Evolutionary conservation across 1,140 invertebrate genomes (phyloP).

Genomic region (Polypedilum vanderplanki): DNA sequence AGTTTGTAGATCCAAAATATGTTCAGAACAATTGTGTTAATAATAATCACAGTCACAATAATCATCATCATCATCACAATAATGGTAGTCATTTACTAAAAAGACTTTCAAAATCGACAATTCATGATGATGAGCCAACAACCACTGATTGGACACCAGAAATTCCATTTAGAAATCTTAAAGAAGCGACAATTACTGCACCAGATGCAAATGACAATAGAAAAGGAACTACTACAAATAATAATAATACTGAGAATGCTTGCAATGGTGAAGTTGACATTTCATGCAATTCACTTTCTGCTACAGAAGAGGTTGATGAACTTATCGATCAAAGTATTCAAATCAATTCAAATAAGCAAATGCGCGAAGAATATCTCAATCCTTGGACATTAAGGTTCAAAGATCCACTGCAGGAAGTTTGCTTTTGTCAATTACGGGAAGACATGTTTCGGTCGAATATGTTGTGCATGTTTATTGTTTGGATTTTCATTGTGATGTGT

Average conservation of each 20-base stretch:
- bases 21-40: neutral
- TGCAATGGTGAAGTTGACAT: neutral
- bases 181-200: constrained; percentile 33
- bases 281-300: constrained; percentile 35
- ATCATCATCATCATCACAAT: neutral
- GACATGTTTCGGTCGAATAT: constrained; percentile 93
- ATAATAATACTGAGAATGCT: neutral
- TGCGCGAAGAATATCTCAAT: constrained; percentile 80
- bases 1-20: constrained; percentile 18
- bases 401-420: constrained; percentile 48
- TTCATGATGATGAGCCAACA: constrained; percentile 64
- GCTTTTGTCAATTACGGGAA: constrained; percentile 78
- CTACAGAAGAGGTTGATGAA: constrained; percentile 58
- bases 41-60: neutral
- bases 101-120: constrained; percentile 43
- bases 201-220: constrained; percentile 27
- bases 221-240: neutral
- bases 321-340: constrained; percentile 85
- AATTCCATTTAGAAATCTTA: constrained; percentile 85
- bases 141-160: constrained; percentile 81
- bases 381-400: constrained; percentile 81
- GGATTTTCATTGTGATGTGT: constrained; percentile 78
- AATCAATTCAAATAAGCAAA: constrained; percentile 85
- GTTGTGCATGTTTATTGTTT: constrained; percentile 82
- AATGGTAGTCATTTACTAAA: neutral